Base-by-base conservation (phyloP, 2,113 vertebrate species). In the Labeo rohita region DNA sequence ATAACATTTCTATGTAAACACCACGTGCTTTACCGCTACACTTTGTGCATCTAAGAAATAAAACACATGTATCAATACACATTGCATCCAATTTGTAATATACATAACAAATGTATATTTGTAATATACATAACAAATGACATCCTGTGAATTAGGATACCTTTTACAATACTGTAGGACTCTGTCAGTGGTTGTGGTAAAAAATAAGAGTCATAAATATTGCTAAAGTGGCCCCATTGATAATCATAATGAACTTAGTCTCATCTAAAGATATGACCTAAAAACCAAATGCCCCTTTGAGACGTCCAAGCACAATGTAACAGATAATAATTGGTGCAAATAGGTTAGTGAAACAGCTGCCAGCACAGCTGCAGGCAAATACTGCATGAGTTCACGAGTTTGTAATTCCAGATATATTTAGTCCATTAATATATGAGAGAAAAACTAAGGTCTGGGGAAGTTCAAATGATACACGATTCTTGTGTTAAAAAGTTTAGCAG, bases 331-430 rank as follows among this genome's bases (percentile, higher is more conserved):
- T 74, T 49, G 72, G 43, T 28, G 68, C 39, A 28, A 70, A 52
- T 18, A 49, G 9, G 72, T 52, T 45, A 16, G 34, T 28, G 36
- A 74, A 49, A 56, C 66, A 72, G 81, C 81, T 56, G 23, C 12
- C 28, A 43, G 21, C 28, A 61, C 78, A 80, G 78, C 78, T 80
- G 78, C 54, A 63, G 39, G 59, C 9, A 81, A 28, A 49, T 16
- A 23, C 23, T 63, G 47, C 50, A 86, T 39, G 23, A 56, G 18
- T 74, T 50, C 43, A 78, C 28, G 3, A 8, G 28, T 34, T 28
- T 5, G n/a, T 73, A 82, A 36, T 73, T 34, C 23, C 70, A 54
- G 0, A 83, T 66, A 28, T 61, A 52, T 70, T 70, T 70, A 70
- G 36, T 15, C 8, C 36, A 70, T 39, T 70, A 16, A 9, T 39